Base-by-base conservation (phyloP, 2,888 invertebrate genomes). In the Synanthedon formicaeformis region DNA sequence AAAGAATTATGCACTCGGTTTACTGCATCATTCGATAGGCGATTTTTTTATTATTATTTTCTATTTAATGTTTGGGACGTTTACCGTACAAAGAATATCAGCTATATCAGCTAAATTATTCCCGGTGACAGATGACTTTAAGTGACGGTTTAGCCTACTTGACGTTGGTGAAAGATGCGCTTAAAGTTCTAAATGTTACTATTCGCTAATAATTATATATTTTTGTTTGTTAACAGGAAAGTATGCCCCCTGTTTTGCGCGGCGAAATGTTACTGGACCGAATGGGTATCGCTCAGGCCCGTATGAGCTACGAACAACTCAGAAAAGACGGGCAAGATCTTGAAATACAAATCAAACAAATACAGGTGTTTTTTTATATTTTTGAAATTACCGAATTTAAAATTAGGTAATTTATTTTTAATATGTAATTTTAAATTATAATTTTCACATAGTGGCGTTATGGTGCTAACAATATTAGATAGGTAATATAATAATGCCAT, bases 211-310 rank as follows among this genome's bases (percentile, higher is more conserved):
- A 45, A 13, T 16, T 45, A 45, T 13, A 45, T 6, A 45, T 45
- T 13, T 41, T 6, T 14, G 6, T 49, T 52, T 55, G 23, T 56
- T 53, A 53, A 52, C 65, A 93, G 92, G 92, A 92, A 66, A 91
- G 90, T 65, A 89, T 90, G 81, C 91, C 92, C 48, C 95, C 94
- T 10, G 89, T 92, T 10, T 86, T 96, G 60, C 92, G 93, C 65
- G 93, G 96, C 67, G 96, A 96, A 77, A 89, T 97, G 73, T 91
- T 97, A 55, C 90, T 94, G 72, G 93, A 96, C 77, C 89, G 94
- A 56, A 89, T 93, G 85, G 86, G 83, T 1, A 73, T 92, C 90
- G 64, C 85, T 53, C 92, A 93, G 68, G 90, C 95, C 54, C 90
- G 92, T 56, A 91, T 92, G 52, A 91, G 92, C 66, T 90, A 93